Conservation (phyloP, 2,797 vertebrate species). For the Sarcoramphus papa region DNA sequence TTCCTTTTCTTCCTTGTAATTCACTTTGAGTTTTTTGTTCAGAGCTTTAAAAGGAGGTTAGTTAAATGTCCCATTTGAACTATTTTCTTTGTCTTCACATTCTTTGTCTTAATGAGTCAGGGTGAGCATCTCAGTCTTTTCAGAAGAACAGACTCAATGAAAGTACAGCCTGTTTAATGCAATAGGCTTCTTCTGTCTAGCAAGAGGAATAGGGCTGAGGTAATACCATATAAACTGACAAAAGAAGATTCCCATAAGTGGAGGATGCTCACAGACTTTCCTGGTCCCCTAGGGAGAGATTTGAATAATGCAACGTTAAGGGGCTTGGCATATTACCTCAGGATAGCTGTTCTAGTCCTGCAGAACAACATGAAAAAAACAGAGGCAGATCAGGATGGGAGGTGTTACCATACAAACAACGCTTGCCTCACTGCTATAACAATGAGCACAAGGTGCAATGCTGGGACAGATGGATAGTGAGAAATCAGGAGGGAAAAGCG, state of each 20-base stretch:
- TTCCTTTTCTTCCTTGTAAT: background rate
- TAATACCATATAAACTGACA: background rate
- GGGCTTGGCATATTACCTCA: constrained; percentile 31
- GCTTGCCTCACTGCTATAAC: background rate
- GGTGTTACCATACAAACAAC: background rate
- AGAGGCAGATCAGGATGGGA: background rate
- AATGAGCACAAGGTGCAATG: background rate
- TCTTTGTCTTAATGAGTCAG: background rate
- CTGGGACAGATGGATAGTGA: background rate
- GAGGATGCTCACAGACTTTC: background rate
- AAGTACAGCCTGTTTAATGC: background rate
- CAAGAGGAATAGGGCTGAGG: background rate
- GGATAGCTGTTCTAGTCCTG: constrained; percentile 34
- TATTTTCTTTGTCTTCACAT: constrained; percentile 11
- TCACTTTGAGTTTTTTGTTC: background rate
- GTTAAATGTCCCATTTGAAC: background rate
- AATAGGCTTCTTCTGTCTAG: background rate
- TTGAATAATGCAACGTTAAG: constrained; percentile 36
- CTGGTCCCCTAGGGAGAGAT: background rate
- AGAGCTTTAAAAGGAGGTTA: background rate
- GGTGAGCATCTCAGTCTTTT: background rate
- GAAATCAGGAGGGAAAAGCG: background rate
- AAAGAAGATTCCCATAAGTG: background rate
- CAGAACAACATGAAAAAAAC: constrained; percentile 1
- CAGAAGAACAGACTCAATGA: background rate